These are phyloP conservation scores for Lepidocyrtoides sp. DNA, from an alignment of 2,888 invertebrate species.

Conservation along the genomic window DNA sequence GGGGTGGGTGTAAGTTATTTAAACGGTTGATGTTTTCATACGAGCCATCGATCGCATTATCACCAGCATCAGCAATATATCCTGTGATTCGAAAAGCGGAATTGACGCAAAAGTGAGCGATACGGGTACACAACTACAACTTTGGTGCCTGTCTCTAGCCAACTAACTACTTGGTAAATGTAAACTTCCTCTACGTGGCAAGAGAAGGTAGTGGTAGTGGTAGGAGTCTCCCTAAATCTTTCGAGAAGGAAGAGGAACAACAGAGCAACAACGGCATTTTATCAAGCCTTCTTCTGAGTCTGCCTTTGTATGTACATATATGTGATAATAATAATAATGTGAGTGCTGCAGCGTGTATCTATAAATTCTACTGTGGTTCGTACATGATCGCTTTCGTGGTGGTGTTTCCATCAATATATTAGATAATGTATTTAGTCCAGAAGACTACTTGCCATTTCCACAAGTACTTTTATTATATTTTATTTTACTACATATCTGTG, in stretches of 20 bases:
- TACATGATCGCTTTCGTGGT: not conserved
- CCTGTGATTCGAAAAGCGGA: slow-evolving; percentile 19
- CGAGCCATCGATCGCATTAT: slow-evolving; percentile 55
- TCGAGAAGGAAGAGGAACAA: not conserved
- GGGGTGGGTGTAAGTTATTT: not conserved
- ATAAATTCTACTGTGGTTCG: not conserved
- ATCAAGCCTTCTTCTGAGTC: not conserved
- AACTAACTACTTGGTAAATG: too few relatives aligned
- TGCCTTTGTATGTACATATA: not conserved
- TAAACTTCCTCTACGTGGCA: too few relatives aligned
- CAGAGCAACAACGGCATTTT: not conserved
- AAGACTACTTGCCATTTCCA: slow-evolving; percentile 13
- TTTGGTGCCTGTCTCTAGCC: not conserved
- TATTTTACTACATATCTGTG: not conserved
- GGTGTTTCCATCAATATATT: not conserved
- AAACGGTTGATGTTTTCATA: slow-evolving; percentile 41
- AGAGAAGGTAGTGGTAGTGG: too few relatives aligned
- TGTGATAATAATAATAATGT: slow-evolving; percentile 6
- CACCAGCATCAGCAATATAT: slow-evolving; percentile 50
- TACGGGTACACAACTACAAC: not conserved
- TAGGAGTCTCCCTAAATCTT: slow-evolving; percentile 29
- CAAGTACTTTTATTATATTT: slow-evolving; percentile 16
- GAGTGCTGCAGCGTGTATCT: not conserved
- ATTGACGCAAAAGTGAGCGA: slow-evolving; percentile 47
- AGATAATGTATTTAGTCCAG: not conserved